A percentile compares a stretch with the other conserved stretches of the same genome.
phyloP scores from a whole-genome alignment of 2,888 invertebrate species.

The Lymantria monacha region DNA sequence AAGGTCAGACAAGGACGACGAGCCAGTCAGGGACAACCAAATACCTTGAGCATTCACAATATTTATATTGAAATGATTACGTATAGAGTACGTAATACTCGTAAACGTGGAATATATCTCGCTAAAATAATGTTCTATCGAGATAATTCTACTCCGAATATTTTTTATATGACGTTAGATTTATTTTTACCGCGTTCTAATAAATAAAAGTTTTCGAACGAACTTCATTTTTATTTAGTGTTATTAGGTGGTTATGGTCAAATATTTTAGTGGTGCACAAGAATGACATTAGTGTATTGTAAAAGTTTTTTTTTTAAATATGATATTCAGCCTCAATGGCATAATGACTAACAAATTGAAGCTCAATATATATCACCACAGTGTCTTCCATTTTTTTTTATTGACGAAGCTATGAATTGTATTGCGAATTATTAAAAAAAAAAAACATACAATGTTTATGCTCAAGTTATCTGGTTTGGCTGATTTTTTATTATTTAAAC shows the following conservation, averaged over 20 bases:
- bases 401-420: constrained; percentile 9
- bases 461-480: constrained; percentile 56
- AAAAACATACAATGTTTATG: constrained; percentile 17
- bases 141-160: not conserved
- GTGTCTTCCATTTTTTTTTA: constrained; percentile 4
- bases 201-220: too few species aligned
- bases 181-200: not conserved
- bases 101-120: constrained; percentile 1
- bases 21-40: constrained; percentile 49
- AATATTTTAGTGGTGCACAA: constrained; percentile 13
- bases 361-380: constrained; percentile 13
- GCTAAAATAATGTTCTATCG: not conserved
- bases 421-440: not conserved
- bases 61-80: not conserved
- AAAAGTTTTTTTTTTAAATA: not conserved
- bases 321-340: not conserved
- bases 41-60: constrained; percentile 63
- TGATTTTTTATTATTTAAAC: constrained; percentile 44
- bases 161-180: not conserved
- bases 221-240: not conserved
- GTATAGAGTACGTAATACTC: not conserved
- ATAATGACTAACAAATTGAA: not conserved
- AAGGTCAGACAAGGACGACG: constrained; percentile 85
- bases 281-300: constrained; percentile 11
- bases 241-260: not conserved